Evolutionary conservation across 2,888 invertebrate genomes (phyloP).

Genomic region (Deroplatys truncata): DNA sequence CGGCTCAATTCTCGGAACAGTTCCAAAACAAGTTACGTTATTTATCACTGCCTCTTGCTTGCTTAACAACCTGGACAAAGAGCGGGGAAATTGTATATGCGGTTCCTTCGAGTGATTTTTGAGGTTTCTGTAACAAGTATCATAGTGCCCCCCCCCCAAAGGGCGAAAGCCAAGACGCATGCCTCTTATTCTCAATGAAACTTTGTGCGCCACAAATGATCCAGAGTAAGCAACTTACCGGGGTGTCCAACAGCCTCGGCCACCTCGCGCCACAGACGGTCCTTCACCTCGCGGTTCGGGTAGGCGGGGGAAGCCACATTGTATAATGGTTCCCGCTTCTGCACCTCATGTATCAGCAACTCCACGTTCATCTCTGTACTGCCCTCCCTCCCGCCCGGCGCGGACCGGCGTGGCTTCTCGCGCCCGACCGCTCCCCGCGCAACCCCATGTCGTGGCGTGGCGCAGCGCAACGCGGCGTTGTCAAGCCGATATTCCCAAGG

Average conservation of each 20-base stretch:
- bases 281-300: neutral
- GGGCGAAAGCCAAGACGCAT: too few species aligned
- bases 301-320: neutral
- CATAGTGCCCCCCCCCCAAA: too few species aligned
- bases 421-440: neutral
- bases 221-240: neutral
- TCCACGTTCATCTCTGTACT: neutral
- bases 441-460: neutral
- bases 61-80: too few species aligned
- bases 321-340: neutral
- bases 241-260: neutral
- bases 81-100: too few species aligned
- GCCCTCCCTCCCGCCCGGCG: neutral
- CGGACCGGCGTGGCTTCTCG: neutral
- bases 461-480: neutral
- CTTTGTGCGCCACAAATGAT: too few species aligned
- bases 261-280: neutral
- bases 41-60: too few species aligned
- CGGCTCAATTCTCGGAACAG: too few species aligned
- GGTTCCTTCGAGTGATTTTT: too few species aligned
- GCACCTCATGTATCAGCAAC: neutral
- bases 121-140: too few species aligned
- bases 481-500: neutral
- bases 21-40: too few species aligned
- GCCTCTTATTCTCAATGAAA: too few species aligned